Evolutionary conservation across 2,113 vertebrate species (phyloP).

Genomic region (Hemicordylus capensis): DNA sequence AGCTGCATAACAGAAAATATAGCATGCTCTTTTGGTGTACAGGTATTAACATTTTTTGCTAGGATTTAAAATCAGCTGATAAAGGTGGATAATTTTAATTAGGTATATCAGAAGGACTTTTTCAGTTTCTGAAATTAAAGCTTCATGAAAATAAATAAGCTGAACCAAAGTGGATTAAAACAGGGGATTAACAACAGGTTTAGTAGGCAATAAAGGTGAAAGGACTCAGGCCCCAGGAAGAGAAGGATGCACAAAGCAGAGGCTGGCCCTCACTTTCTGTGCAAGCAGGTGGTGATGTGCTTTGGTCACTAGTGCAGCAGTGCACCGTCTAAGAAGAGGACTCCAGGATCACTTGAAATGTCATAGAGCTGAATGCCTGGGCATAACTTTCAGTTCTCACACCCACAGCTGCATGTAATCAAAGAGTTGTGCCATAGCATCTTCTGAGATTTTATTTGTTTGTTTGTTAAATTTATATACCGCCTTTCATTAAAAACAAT

Average conservation of each 20-base stretch:
- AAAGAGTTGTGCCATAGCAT: background rate
- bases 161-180: background rate
- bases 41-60: slow-evolving; percentile 22
- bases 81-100: slow-evolving; percentile 1
- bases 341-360: background rate
- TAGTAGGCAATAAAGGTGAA: background rate
- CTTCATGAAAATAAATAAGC: background rate
- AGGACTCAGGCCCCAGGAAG: background rate
- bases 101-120: background rate
- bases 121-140: background rate
- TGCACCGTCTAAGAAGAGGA: background rate
- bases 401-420: background rate
- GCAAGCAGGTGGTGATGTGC: no score
- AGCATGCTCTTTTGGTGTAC: background rate
- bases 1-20: background rate
- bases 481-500: no score
- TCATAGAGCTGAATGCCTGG: background rate
- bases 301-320: background rate
- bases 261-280: no score
- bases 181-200: background rate
- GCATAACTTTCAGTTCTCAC: background rate
- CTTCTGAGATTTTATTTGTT: no score
- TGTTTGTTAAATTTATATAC: no score
- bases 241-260: background rate
- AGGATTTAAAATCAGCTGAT: slow-evolving; percentile 9